These are phyloP conservation scores for Lathronympha strigana DNA, from an alignment of 2,888 invertebrate genomes.

Conservation along the genomic window DNA sequence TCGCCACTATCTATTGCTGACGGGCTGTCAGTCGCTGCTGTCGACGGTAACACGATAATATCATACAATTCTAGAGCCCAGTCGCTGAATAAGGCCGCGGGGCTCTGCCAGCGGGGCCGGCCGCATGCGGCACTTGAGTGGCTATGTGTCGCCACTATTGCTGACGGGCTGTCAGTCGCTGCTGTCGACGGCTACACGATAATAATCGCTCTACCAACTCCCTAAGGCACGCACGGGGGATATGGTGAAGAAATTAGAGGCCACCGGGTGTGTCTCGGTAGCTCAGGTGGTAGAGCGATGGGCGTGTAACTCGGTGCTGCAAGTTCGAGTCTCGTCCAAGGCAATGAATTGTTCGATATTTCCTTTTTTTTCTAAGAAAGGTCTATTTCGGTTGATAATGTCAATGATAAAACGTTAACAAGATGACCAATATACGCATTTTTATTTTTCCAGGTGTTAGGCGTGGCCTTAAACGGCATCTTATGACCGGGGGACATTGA, in stretches of 20 bases:
- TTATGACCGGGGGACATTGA: constrained; percentile 89
- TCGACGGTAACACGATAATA: neutral
- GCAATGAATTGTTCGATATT: too few relatives aligned
- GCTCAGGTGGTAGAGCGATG: too few relatives aligned
- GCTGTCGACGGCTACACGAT: constrained; percentile 85
- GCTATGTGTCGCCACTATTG: constrained; percentile 88
- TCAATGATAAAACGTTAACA: too few relatives aligned
- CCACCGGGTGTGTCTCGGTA: too few relatives aligned
- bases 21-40: neutral
- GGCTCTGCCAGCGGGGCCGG: constrained; percentile 85
- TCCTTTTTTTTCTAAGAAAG: neutral
- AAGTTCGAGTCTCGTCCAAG: too few relatives aligned
- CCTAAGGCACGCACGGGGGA: too few relatives aligned
- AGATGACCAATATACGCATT: too few relatives aligned
- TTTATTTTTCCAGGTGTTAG: constrained; percentile 86
- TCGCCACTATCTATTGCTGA: too few relatives aligned
- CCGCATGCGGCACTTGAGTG: constrained; percentile 89
- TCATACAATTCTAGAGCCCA: neutral
- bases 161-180: constrained; percentile 89
- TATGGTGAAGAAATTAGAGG: constrained; percentile 58
- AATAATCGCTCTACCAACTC: too few relatives aligned
- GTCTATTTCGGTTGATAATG: neutral
- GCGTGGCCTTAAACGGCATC: constrained; percentile 91
- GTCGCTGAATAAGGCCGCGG: constrained; percentile 81
- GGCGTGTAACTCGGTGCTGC: too few relatives aligned